phyloP scores from a whole-genome alignment of 1,140 invertebrate species.

The Formica selysi region DNA sequence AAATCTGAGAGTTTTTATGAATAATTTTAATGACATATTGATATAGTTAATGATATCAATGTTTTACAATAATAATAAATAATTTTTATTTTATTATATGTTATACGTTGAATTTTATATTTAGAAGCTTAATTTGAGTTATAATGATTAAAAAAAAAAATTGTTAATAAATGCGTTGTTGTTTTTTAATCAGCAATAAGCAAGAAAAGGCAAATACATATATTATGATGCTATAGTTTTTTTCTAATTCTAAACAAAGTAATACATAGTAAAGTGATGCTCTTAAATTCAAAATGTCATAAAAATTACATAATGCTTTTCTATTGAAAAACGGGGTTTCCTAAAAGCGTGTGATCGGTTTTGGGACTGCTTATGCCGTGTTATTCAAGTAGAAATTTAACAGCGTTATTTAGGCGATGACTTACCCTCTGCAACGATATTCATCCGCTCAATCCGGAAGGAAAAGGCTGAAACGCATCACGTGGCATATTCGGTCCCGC shows the following conservation, averaged over 20 bases:
- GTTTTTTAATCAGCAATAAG: not conserved
- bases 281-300: not conserved
- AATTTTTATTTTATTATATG: not conserved
- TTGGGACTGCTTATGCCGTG: not conserved
- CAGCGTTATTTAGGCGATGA: slow-evolving; percentile 37
- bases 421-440: slow-evolving; percentile 49
- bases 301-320: not conserved
- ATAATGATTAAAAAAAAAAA: not conserved
- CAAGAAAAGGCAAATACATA: not conserved
- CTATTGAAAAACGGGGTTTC: not conserved
- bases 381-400: slow-evolving; percentile 33
- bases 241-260: not conserved
- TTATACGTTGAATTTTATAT: not conserved
- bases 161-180: not conserved
- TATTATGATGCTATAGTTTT: not conserved
- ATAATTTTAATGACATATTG: not conserved
- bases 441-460: slow-evolving; percentile 34
- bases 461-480: slow-evolving; percentile 55
- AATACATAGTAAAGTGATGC: not conserved
- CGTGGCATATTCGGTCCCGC: slow-evolving; percentile 66
- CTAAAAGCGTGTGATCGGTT: not conserved
- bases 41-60: not conserved
- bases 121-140: not conserved
- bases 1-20: not conserved
- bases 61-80: not conserved